Base-by-base conservation (phyloP, 2,888 invertebrate genomes). In the Noctua janthe region DNA sequence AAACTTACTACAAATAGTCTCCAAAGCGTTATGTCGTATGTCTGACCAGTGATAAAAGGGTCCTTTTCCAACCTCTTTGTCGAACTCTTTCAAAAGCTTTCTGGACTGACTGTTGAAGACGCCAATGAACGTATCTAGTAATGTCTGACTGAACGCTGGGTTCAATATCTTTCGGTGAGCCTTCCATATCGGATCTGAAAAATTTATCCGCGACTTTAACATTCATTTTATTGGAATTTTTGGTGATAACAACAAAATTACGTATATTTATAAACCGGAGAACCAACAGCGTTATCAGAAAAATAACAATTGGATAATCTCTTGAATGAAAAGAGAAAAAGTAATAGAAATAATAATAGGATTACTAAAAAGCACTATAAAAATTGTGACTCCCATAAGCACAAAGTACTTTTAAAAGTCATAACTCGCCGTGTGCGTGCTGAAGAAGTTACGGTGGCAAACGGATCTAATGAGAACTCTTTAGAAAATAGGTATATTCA, bases 1-100 rank as follows among this genome's bases (percentile, higher is more conserved):
- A 69, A 70, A 92, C 94, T 94, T 85, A 95, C 95, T 89, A 81
- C 95, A 95, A 82, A 95, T 95, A 62, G 95, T 95, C 80, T 95
- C 95, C 85, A 95, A 87, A 2, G 94, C 94, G 74, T 94, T 95
- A 76, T 93, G 93, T 43, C 93, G 90, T 0, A 93, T 94, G 62
- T 94, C 94, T 0, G 89, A 90, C 94, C 92, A 94, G 64, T 94
- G 94, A 71, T 95, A 94, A 70, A 96, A 95, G 1, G 91, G 91
- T 6, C 93, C 94, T 17, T 88, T 92, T 4, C 93, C 94, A 0
- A 86, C 93, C 69, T 94, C 90, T 0, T 77, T 84, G 23, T 88
- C 86, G 56, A 95, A 74, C 6, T 92, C 91, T 5, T 90, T 86
- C 0, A 93, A 92, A 70, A 95, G 87, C 15, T 92, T 91, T 47